Percentiles rank a stretch among this genome's conserved stretches.
phyloP scores from a whole-genome alignment of 2,113 vertebrate species.

The Podiceps cristatus region DNA sequence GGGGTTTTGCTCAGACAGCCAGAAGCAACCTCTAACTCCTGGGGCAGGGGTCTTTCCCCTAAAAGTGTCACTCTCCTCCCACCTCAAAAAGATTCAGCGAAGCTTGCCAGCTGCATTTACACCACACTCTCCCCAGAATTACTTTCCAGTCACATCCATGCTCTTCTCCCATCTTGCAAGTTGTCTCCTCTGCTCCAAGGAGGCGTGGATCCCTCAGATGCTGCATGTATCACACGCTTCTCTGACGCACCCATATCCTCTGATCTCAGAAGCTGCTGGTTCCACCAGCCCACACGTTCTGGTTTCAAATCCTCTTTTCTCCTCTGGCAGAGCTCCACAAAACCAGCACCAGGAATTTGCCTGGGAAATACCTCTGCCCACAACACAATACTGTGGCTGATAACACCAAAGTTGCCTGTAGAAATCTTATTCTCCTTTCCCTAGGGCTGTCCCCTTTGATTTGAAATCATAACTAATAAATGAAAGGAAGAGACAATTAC shows the following conservation, averaged over 20 bases:
- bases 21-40: not conserved
- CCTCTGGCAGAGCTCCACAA: not conserved
- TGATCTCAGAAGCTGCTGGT: not conserved
- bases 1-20: not conserved
- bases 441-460: not conserved
- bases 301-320: not conserved
- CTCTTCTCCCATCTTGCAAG: not conserved
- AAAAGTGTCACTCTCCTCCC: not conserved
- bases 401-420: not conserved
- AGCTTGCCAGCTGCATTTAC: not conserved
- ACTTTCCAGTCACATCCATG: not conserved
- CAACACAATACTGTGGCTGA: not conserved
- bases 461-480: not conserved
- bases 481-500: not conserved
- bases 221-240: fast-evolving
- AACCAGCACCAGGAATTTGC: not conserved
- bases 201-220: not conserved
- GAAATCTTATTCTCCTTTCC: not conserved
- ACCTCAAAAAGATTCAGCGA: not conserved
- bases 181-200: not conserved
- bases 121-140: not conserved
- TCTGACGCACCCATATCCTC: not conserved
- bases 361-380: not conserved
- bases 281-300: not conserved
- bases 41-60: fast-evolving